Evolutionary conservation across 2,113 vertebrate genomes (phyloP).

Genomic region (Ctenodactylus gundi): DNA sequence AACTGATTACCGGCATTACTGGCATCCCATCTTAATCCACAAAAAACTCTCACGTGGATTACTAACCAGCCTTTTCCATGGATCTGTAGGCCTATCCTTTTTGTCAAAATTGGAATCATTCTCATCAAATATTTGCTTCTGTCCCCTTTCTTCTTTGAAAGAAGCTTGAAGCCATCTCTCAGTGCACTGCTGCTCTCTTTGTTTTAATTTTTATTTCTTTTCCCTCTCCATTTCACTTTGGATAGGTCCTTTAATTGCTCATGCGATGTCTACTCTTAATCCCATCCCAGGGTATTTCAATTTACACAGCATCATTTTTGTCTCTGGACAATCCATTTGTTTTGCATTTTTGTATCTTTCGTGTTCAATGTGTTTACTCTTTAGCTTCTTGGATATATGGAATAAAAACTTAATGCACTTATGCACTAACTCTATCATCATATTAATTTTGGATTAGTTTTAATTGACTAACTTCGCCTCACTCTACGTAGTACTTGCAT

Average conservation of each 20-base stretch:
- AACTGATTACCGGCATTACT: neutral
- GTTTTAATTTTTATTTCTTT: neutral
- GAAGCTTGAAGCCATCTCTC: neutral
- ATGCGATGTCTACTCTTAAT: neutral
- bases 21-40: neutral
- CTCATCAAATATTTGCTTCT: neutral
- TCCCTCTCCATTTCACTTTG: conserved; percentile 9
- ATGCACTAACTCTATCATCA: neutral
- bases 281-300: neutral
- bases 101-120: neutral
- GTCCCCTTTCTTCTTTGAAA: neutral
- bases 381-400: neutral
- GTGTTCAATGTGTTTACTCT: neutral
- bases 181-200: neutral
- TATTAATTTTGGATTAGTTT: neutral
- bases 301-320: neutral
- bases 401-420: neutral
- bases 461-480: neutral
- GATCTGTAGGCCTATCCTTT: neutral
- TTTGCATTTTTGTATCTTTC: neutral
- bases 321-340: neutral
- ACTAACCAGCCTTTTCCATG: neutral
- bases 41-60: neutral
- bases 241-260: neutral
- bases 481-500: neutral